Base-by-base conservation (phyloP, 2,113 vertebrate species). In the Solenodon paradoxus region DNA sequence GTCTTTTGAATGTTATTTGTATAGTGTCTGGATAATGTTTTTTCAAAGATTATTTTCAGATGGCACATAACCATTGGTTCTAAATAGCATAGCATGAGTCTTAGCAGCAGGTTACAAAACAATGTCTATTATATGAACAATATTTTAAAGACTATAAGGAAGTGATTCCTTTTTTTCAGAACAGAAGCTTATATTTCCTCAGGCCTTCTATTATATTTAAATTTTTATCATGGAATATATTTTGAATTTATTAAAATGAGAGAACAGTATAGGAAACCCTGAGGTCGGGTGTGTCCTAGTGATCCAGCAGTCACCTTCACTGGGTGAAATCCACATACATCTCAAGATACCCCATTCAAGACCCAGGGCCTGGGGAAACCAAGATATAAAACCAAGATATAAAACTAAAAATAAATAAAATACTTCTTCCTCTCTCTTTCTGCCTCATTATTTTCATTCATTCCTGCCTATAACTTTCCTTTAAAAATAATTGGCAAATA, bases 31-130 rank as follows among this genome's bases (percentile, higher is more conserved):
- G 40, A 72, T 9, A 20, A 16, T 51, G 4, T 26, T 55, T 97
- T 96, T 96, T 45, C 38, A 66, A 93, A 89, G 17, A 57, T 51
- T 78, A 66, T 85, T 86, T 95, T 87, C 86, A 9, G 28, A 9
- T 78, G 63, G 51, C 57, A 11, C 1, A 45, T 90, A 47, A 94
- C 92, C 72, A 86, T 26, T 88, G 35, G 77, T 80, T 87, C 66
- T 87, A 75, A 82, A 93, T 84, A 84, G 45, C 66, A 64, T 45
- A 74, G 6, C 38, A n/a, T 80, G 82, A 22, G 40, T 90, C 16
- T 92, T 90, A 93, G 59, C 63, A 97, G 57, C n/a, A 92, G 30
- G 74, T 96, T 97, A 68, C 17, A 85, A 55, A 63, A 83, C 26
- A 55, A 35, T 71, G n/a, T 53, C 55, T 35, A 49, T 88, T 55